Evolutionary conservation across 1,140 invertebrate species (phyloP).

Genomic region (Dinoponera quadriceps): DNA sequence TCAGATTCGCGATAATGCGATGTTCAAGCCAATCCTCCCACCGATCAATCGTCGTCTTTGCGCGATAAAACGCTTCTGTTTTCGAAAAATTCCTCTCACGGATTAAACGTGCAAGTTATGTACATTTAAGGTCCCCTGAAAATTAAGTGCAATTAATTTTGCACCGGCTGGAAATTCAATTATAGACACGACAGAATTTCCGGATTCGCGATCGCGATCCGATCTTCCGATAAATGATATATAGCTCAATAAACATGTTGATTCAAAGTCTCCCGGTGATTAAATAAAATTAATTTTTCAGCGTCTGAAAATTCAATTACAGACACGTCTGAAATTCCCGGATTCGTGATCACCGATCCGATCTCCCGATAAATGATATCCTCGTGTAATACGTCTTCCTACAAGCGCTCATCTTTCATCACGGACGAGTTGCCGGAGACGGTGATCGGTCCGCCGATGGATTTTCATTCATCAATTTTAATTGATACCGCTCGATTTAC

Average conservation of each 20-base stretch:
- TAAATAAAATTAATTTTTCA: too few species aligned
- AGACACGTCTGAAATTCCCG: background rate
- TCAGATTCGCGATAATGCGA: background rate
- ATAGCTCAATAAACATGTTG: too few species aligned
- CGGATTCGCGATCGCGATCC: background rate
- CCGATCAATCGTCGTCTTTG: too few species aligned
- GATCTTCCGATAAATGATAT: conserved; percentile 30
- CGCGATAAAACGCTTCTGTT: conserved; percentile 5
- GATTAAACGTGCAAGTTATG: too few species aligned
- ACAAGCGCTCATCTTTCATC: conserved; percentile 56
- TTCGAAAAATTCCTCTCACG: too few species aligned
- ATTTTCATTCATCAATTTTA: conserved; percentile 71
- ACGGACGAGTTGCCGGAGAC: conserved; percentile 2
- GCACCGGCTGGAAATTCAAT: background rate
- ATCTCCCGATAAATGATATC: conserved; percentile 41
- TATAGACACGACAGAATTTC: background rate
- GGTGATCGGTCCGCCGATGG: conserved; percentile 48
- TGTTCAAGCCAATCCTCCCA: background rate
- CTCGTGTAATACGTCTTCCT: conserved; percentile 9
- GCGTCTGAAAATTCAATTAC: background rate
- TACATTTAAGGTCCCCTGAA: too few species aligned
- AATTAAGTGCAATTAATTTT: too few species aligned
- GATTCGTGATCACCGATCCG: background rate
- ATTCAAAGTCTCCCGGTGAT: too few species aligned
- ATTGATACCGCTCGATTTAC: conserved; percentile 68